Evolutionary conservation across 2,888 invertebrate genomes (phyloP).

Genomic region (Stenodema calcarata): DNA sequence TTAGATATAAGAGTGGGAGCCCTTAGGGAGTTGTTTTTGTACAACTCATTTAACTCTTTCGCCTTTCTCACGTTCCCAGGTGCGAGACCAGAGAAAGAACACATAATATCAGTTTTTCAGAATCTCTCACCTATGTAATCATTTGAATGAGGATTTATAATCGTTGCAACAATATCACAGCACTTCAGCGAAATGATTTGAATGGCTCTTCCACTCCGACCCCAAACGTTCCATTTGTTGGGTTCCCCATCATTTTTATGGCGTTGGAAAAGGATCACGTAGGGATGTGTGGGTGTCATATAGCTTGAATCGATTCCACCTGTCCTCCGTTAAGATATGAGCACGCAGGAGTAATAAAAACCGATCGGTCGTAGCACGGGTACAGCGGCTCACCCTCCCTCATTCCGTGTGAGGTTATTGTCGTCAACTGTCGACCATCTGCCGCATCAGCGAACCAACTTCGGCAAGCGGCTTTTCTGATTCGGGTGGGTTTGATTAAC

Average conservation of each 20-base stretch:
- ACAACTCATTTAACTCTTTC: too few relatives aligned
- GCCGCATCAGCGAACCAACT: conserved; percentile 40
- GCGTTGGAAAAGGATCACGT: neutral
- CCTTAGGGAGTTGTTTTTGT: too few relatives aligned
- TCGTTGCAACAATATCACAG: too few relatives aligned
- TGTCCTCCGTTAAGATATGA: conserved; percentile 19
- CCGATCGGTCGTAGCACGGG: neutral
- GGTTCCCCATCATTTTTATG: neutral
- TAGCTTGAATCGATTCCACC: conserved; percentile 33
- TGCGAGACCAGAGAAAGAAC: too few relatives aligned
- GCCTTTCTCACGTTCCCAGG: too few relatives aligned
- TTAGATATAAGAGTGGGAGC: too few relatives aligned
- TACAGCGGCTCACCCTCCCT: neutral
- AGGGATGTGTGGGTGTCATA: neutral
- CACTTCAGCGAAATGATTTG: too few relatives aligned
- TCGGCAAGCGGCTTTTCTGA: neutral
- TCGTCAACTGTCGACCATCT: conserved; percentile 40
- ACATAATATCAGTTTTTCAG: too few relatives aligned
- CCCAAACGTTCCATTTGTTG: neutral
- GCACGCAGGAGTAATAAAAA: conserved; percentile 37
- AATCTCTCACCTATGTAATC: too few relatives aligned
- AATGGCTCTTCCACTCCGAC: too few relatives aligned
- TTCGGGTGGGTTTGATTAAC: conserved; percentile 30
- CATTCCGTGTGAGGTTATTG: conserved; percentile 20
- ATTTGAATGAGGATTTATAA: too few relatives aligned